These are phyloP conservation scores for Phyllotreta cruciferae DNA, from an alignment of 2,888 invertebrate genomes.

Conservation along the genomic window DNA sequence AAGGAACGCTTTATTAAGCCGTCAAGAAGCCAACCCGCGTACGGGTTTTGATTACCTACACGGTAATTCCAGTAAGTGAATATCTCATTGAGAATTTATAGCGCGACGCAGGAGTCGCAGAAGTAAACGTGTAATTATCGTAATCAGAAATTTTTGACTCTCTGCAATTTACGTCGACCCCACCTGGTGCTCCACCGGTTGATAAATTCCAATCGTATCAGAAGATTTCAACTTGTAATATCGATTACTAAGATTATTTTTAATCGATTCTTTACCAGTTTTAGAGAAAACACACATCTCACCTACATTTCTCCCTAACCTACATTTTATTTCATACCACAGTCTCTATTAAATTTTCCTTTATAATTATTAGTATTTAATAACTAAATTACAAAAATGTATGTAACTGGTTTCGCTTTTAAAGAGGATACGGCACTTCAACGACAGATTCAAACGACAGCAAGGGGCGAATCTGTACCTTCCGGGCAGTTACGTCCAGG, in stretches of 20 bases:
- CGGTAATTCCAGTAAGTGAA: slow-evolving; percentile 11
- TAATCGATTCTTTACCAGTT: too few species aligned
- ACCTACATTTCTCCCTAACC: too few species aligned
- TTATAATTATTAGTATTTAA: too few species aligned
- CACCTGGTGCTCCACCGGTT: slow-evolving; percentile 9
- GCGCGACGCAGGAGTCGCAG: slow-evolving; percentile 29
- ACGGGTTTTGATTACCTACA: slow-evolving; percentile 3
- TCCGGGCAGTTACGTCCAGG: slow-evolving; percentile 75
- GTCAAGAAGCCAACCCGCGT: slow-evolving; percentile 16
- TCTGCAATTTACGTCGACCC: slow-evolving; percentile 34
- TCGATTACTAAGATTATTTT: too few species aligned
- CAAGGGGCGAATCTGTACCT: slow-evolving; percentile 76
- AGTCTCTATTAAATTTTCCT: too few species aligned
- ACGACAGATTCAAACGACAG: slow-evolving; percentile 79
- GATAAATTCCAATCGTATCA: too few species aligned
- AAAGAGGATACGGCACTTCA: slow-evolving; percentile 68
- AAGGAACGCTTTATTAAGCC: slow-evolving; percentile 30
- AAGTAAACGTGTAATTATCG: slow-evolving; percentile 42
- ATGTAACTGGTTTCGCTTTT: slow-evolving; percentile 34
- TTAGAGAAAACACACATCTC: too few species aligned
- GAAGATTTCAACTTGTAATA: too few species aligned
- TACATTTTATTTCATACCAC: too few species aligned
- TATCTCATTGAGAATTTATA: slow-evolving; percentile 39
- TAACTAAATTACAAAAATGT: too few species aligned
- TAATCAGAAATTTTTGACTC: slow-evolving; percentile 40